These are phyloP conservation scores for Actinopyga echinites DNA, from an alignment of 53 echinoderm and acorn worm genomes.

Conservation along the genomic window DNA sequence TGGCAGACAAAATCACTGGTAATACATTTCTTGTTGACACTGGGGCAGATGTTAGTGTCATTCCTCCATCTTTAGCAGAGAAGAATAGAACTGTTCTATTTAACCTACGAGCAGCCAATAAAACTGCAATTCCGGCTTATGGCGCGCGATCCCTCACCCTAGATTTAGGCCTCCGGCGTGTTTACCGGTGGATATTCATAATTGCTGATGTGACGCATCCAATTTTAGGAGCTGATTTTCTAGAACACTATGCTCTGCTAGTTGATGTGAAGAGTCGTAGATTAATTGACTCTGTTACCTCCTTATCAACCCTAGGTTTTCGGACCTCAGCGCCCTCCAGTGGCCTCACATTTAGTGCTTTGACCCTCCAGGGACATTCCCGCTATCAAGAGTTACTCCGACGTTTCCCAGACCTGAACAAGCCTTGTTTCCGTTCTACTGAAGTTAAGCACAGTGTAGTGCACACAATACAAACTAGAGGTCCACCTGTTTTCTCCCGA, in stretches of 20 bases:
- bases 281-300: slow-evolving; percentile 43
- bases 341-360: neutral
- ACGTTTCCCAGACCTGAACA: neutral
- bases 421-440: neutral
- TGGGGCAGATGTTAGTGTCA: slow-evolving; percentile 55
- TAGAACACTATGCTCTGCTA: slow-evolving; percentile 27
- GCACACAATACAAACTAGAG: slow-evolving; percentile 51
- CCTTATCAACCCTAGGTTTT: neutral
- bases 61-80: slow-evolving; percentile 11
- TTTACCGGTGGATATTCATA: slow-evolving; percentile 43
- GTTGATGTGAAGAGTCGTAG: slow-evolving; percentile 28
- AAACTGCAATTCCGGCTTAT: slow-evolving; percentile 36
- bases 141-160: slow-evolving; percentile 41
- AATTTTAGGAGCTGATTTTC: slow-evolving; percentile 49
- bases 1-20: slow-evolving; percentile 34
- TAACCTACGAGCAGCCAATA: slow-evolving; percentile 47
- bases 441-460: slow-evolving; percentile 38
- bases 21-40: slow-evolving; percentile 54
- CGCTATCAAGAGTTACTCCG: no score
- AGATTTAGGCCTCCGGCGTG: slow-evolving; percentile 40
- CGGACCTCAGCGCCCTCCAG: neutral
- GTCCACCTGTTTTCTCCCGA: slow-evolving; percentile 43
- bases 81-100: slow-evolving; percentile 2
- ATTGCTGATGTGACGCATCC: slow-evolving; percentile 27
- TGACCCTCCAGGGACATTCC: neutral